Percentiles rank a stretch among this genome's conserved stretches.
Conservation (phyloP, 1,140 invertebrate genomes). For the Drosophila kurseongensis region DNA sequence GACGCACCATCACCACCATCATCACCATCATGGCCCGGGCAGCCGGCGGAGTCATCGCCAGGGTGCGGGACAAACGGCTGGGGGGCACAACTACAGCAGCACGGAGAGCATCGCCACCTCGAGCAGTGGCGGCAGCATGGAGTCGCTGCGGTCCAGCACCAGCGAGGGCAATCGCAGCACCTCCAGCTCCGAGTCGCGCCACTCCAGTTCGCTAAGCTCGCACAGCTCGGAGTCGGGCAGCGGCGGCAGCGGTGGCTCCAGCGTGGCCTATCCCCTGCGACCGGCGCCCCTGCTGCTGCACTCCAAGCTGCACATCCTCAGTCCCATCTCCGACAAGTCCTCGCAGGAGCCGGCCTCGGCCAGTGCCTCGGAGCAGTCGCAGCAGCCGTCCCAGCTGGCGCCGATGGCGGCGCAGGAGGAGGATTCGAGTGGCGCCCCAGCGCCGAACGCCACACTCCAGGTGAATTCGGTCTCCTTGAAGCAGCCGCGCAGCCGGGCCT, state of each 20-base stretch:
- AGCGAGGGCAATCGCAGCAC: conserved; percentile 93
- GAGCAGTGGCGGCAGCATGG: conserved; percentile 93
- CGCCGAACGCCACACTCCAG: conserved; percentile 43
- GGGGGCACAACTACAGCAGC: conserved; percentile 89
- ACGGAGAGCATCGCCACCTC: conserved; percentile 94
- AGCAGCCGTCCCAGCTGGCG: conserved; percentile 85
- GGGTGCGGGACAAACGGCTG: conserved; percentile 73
- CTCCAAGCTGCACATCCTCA: conserved; percentile 92
- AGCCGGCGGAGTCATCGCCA: conserved; percentile 10
- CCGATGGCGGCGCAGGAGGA: conserved; percentile 85
- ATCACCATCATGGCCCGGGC: conserved; percentile 51
- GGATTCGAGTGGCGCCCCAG: conserved; percentile 11
- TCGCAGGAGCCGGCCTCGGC: conserved; percentile 93
- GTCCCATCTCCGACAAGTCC: conserved; percentile 95
- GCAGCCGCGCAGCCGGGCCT: conserved; percentile 86
- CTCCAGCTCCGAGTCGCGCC: conserved; percentile 91
- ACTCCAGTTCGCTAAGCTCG: conserved; percentile 91
- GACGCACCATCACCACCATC: conserved; percentile 87
- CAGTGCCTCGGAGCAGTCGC: conserved; percentile 89
- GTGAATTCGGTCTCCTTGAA: conserved; percentile 59
- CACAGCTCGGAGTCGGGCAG: conserved; percentile 91
- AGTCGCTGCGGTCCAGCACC: conserved; percentile 92
- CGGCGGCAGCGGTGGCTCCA: conserved; percentile 84
- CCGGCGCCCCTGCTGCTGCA: conserved; percentile 88
- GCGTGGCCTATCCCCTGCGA: conserved; percentile 86